Percentiles rank a stretch among this genome's conserved stretches.
These are phyloP conservation scores for Alosa sapidissima DNA, from an alignment of 2,797 vertebrate genomes.

Conservation along the genomic window DNA sequence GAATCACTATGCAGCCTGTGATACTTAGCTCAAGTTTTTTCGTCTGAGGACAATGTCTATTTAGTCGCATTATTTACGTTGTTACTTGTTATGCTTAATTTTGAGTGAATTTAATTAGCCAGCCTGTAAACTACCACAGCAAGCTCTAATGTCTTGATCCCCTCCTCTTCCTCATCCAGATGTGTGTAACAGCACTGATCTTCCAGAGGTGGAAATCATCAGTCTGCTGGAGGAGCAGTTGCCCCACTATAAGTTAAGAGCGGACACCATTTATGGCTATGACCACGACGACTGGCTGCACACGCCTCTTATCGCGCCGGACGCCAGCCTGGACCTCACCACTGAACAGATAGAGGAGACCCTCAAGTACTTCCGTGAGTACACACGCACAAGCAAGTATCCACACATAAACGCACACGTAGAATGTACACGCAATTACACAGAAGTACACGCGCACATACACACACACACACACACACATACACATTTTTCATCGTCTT, in stretches of 20 bases:
- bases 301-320: slow-evolving; percentile 89
- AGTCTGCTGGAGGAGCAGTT: slow-evolving; percentile 97
- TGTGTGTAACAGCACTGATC: slow-evolving; percentile 97
- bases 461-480: not conserved
- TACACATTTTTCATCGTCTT: not conserved
- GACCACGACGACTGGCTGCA: slow-evolving; percentile 99
- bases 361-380: slow-evolving; percentile 97
- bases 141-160: not conserved
- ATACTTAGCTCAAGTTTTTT: not conserved
- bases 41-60: not conserved
- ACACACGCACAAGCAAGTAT: not conserved
- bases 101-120: not conserved
- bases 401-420: not conserved
- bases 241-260: slow-evolving; percentile 95
- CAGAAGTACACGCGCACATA: too few relatives aligned
- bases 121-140: not conserved
- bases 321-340: slow-evolving; percentile 87
- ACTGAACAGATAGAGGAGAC: slow-evolving; percentile 97
- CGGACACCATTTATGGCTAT: slow-evolving; percentile 96
- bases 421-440: too few relatives aligned
- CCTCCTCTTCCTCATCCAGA: slow-evolving; percentile 70
- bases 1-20: not conserved
- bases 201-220: slow-evolving; percentile 99
- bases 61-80: not conserved
- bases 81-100: not conserved